Evolutionary conservation across 1,140 invertebrate species (phyloP).

Genomic region (Diorhabda elongata): DNA sequence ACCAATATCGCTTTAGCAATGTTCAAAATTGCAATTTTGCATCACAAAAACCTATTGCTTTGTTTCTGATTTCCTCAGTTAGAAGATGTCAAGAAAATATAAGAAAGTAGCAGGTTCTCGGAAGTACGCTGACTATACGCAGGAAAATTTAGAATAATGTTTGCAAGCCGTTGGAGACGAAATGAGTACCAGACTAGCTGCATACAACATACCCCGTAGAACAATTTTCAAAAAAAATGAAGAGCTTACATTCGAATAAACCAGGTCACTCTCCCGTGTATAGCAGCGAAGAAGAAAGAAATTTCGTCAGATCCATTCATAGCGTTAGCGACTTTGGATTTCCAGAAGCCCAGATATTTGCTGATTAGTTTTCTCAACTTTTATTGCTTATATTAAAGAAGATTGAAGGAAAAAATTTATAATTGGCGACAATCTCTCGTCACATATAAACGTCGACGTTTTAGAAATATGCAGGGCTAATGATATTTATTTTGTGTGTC

Average conservation of each 20-base stretch:
- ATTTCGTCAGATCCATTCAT: background rate
- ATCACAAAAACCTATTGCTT: too few relatives aligned
- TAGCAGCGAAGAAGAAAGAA: background rate
- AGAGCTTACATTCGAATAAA: background rate
- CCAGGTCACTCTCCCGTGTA: background rate
- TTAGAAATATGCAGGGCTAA: slow-evolving; percentile 35
- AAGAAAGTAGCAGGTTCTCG: background rate
- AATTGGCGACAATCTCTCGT: background rate
- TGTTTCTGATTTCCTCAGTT: background rate
- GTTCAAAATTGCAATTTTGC: too few relatives aligned
- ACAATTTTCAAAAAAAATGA: background rate
- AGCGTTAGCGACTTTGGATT: background rate
- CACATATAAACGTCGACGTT: background rate
- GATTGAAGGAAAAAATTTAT: background rate
- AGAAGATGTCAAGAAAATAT: background rate
- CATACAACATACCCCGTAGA: background rate
- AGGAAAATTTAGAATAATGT: background rate
- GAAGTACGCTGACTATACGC: background rate
- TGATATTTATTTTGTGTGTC: slow-evolving; percentile 40
- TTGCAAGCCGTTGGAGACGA: background rate
- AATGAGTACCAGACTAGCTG: background rate
- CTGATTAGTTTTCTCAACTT: background rate
- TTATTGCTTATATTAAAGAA: background rate
- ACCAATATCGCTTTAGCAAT: too few relatives aligned
- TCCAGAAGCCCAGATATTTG: background rate